These are phyloP conservation scores for Dicaeum eximium DNA, from an alignment of 2,113 vertebrate species.

Conservation along the genomic window DNA sequence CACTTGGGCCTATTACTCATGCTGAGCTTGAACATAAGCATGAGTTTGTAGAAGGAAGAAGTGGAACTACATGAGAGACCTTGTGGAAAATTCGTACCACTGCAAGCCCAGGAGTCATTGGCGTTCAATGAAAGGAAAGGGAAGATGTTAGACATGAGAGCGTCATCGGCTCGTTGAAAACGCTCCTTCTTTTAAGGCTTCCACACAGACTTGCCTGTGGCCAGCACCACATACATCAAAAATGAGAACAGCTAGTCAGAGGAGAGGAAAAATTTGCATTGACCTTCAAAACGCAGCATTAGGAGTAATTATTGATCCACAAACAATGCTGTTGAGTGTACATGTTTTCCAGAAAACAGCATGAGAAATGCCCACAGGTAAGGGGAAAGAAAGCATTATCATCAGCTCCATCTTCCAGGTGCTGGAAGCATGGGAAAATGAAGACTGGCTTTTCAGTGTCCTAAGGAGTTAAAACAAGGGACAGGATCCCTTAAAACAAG, in stretches of 20 bases:
- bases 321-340: not conserved
- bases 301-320: slow-evolving; percentile 4
- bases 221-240: not conserved
- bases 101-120: slow-evolving; percentile 39
- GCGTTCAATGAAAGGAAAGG: slow-evolving; percentile 34
- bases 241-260: not conserved
- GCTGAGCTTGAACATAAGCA: not conserved
- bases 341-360: not conserved
- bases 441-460: not conserved
- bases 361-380: not conserved
- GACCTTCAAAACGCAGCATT: not conserved
- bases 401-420: not conserved
- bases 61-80: not conserved
- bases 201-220: not conserved
- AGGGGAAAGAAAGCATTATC: not conserved
- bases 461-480: not conserved
- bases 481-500: too few species aligned
- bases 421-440: not conserved
- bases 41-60: not conserved
- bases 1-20: not conserved
- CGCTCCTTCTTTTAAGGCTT: not conserved
- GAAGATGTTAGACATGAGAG: not conserved
- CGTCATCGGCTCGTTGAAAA: not conserved
- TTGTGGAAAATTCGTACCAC: not conserved
- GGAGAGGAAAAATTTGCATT: not conserved